Conservation (phyloP, 2,113 vertebrate genomes). For the Lepisosteus oculatus region DNA sequence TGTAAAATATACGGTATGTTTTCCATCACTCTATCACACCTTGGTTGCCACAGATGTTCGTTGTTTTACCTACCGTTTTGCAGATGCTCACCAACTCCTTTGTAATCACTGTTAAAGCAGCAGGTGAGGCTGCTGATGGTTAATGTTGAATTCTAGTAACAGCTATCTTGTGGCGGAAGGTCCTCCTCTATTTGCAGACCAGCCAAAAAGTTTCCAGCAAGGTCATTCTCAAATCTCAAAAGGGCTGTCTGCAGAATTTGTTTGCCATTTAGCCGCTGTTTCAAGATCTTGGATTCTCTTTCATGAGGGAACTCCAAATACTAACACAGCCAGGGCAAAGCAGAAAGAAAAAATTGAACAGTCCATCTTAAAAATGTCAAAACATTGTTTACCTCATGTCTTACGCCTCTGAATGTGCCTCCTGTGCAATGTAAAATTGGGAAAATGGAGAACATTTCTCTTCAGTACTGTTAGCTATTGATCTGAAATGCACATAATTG, state of each 20-base stretch:
- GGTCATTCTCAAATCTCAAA: conserved; percentile 14
- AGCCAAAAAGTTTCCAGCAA: not conserved
- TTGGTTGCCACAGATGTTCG: conserved; percentile 8
- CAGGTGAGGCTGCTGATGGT: not conserved
- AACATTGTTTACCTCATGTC: no score
- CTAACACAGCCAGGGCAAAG: no score
- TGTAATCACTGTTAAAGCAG: conserved; percentile 6
- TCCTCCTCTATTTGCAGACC: not conserved
- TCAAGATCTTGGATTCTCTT: no score
- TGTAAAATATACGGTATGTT: not conserved
- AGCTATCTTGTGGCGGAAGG: not conserved
- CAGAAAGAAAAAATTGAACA: no score
- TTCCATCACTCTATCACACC: conserved; percentile 15
- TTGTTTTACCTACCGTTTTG: not conserved
- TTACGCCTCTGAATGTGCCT: no score
- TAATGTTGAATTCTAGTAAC: not conserved
- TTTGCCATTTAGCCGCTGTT: not conserved
- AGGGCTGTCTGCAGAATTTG: not conserved
- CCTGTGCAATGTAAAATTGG: no score
- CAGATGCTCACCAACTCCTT: conserved; percentile 1
- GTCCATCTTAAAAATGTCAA: no score
- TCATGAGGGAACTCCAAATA: no score
- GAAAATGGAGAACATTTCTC: no score
- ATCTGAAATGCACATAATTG: no score
- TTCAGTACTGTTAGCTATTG: no score